Evolutionary conservation across 2,888 invertebrate genomes (phyloP).

Genomic region (Lepas anatifera): DNA sequence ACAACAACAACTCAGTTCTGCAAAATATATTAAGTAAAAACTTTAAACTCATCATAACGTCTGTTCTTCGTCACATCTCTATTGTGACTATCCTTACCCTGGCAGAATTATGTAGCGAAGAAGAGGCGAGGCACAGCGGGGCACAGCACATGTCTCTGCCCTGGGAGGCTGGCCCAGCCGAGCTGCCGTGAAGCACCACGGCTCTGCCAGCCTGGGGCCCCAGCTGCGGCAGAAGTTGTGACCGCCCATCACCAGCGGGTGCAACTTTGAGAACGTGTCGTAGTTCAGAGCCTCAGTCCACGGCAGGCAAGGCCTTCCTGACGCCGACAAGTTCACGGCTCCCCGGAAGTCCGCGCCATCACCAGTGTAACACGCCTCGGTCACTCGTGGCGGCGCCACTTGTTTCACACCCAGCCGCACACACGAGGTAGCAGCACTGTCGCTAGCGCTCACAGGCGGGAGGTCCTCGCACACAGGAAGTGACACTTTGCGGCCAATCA

Average conservation of each 20-base stretch:
- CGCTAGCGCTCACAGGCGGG: constrained; percentile 44
- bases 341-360: constrained; percentile 75
- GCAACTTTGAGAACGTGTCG: constrained; percentile 59
- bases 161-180: background rate
- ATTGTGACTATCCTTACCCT: background rate
- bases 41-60: too few relatives aligned
- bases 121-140: constrained; percentile 13
- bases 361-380: constrained; percentile 46
- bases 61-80: constrained; percentile 51
- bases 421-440: constrained; percentile 60
- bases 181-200: constrained; percentile 18
- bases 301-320: constrained; percentile 53
- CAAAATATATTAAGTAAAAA: too few relatives aligned
- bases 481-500: constrained; percentile 62
- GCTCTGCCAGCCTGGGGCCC: background rate
- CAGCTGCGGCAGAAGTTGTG: constrained; percentile 20
- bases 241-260: constrained; percentile 11
- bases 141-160: constrained; percentile 26
- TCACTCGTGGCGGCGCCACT: background rate
- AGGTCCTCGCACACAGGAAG: constrained; percentile 71
- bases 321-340: constrained; percentile 42
- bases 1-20: too few relatives aligned
- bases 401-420: constrained; percentile 52
- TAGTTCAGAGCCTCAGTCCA: constrained; percentile 69
- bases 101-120: constrained; percentile 17